Conservation (phyloP, 2,888 invertebrate species). For the Deilephila porcellus region DNA sequence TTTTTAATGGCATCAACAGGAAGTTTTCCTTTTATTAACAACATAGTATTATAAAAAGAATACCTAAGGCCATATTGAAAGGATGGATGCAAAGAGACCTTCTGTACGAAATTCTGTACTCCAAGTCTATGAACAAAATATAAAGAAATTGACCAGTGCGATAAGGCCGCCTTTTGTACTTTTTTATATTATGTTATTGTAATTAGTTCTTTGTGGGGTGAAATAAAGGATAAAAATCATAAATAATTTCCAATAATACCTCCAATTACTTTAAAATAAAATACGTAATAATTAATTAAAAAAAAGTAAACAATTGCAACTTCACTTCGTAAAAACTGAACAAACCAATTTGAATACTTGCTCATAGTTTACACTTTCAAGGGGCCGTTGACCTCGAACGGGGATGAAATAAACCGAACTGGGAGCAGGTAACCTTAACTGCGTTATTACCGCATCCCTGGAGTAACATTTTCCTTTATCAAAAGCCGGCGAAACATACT, state of each 20-base stretch:
- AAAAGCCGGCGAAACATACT: constrained; percentile 37
- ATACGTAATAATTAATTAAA: background rate
- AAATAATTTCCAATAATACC: no score
- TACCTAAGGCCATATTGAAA: no score
- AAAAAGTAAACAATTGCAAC: background rate
- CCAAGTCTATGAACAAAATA: no score
- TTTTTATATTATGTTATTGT: no score
- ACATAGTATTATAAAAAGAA: background rate
- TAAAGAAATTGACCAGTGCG: no score
- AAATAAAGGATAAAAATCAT: no score
- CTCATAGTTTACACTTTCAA: background rate
- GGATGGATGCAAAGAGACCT: no score
- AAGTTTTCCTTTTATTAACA: background rate
- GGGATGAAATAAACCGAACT: constrained; percentile 32
- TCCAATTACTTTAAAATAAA: no score
- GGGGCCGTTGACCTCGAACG: constrained; percentile 39
- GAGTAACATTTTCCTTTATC: constrained; percentile 42
- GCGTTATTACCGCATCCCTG: constrained; percentile 38
- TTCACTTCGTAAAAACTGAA: background rate
- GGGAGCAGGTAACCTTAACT: constrained; percentile 34
- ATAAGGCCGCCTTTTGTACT: no score
- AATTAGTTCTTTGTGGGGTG: no score
- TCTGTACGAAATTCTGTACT: no score
- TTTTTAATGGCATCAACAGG: background rate
- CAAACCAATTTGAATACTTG: constrained; percentile 7